phyloP scores from a whole-genome alignment of 1,140 invertebrate genomes.

The Hestina assimilis region DNA sequence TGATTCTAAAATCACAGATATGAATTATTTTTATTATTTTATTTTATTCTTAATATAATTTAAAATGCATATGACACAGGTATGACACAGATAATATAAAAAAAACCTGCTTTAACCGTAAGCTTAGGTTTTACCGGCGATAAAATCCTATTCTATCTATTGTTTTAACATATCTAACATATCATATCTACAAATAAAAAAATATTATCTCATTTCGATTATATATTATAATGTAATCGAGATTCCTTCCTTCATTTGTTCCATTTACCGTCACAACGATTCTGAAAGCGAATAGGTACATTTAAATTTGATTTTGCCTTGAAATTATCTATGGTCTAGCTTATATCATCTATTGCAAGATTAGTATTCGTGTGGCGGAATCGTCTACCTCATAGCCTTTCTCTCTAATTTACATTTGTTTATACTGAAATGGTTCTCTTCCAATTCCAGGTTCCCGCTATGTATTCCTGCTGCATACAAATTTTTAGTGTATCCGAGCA shows the following conservation, averaged over 20 bases:
- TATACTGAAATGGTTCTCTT: conserved; percentile 21
- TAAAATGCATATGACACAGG: no score
- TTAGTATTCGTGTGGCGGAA: conserved; percentile 29
- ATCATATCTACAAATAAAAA: no score
- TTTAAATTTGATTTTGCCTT: conserved; percentile 24
- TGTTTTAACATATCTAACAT: no score
- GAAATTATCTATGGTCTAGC: conserved; percentile 24
- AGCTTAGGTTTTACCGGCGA: no score
- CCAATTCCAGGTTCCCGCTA: conserved; percentile 11
- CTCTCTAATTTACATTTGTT: conserved; percentile 34
- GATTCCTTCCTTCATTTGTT: not conserved
- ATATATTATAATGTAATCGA: no score
- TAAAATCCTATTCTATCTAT: no score
- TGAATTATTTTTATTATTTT: no score
- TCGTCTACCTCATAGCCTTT: conserved; percentile 29
- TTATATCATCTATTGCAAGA: conserved; percentile 28
- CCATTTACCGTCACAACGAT: conserved; percentile 1
- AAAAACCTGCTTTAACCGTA: no score
- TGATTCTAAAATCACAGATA: no score
- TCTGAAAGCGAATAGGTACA: conserved; percentile 12
- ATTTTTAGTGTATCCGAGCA: conserved; percentile 5
- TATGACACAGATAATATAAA: no score
- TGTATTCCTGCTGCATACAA: conserved; percentile 15
- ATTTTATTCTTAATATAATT: no score
- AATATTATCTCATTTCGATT: no score